Percentiles rank a stretch among this genome's conserved stretches.
Evolutionary conservation across 1,140 invertebrate genomes (phyloP).

Genomic region (Zaprionus nigranus): DNA sequence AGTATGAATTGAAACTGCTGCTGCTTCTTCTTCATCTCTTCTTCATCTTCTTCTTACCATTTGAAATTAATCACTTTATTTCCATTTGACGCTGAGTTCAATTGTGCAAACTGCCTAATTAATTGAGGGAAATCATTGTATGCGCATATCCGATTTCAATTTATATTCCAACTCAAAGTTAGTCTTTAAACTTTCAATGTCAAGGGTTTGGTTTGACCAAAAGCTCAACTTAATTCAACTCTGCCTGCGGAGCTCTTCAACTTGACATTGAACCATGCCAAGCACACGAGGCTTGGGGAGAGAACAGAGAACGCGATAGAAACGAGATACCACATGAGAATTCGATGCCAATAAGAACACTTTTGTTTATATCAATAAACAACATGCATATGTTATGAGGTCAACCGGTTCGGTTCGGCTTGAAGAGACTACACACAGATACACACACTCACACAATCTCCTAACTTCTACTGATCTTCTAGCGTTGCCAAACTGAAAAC

Average conservation of each 20-base stretch:
- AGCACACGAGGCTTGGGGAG: conserved; percentile 17
- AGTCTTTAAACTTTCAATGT: conserved; percentile 24
- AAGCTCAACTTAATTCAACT: background rate
- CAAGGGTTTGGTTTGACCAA: conserved; percentile 27
- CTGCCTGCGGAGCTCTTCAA: conserved; percentile 26
- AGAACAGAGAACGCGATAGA: conserved; percentile 13
- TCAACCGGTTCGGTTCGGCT: conserved; percentile 73
- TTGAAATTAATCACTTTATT: background rate
- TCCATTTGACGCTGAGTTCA: background rate
- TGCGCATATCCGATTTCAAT: conserved; percentile 1
- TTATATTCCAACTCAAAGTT: background rate
- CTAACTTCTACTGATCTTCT: background rate
- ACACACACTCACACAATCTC: background rate
- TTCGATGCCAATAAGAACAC: conserved; percentile 61
- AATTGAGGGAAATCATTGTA: background rate
- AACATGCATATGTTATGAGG: conserved; percentile 71
- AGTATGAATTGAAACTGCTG: background rate
- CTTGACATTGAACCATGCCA: conserved; percentile 78
- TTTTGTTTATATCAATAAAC: conserved; percentile 62
- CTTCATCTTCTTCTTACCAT: background rate
- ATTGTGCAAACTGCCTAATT: background rate
- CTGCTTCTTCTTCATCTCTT: background rate
- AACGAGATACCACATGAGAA: conserved; percentile 8
- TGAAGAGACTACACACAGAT: conserved; percentile 20
- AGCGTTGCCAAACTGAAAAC: conserved; percentile 1